phyloP scores from a whole-genome alignment of 2,888 invertebrate genomes.

The Incurvaria masculella region DNA sequence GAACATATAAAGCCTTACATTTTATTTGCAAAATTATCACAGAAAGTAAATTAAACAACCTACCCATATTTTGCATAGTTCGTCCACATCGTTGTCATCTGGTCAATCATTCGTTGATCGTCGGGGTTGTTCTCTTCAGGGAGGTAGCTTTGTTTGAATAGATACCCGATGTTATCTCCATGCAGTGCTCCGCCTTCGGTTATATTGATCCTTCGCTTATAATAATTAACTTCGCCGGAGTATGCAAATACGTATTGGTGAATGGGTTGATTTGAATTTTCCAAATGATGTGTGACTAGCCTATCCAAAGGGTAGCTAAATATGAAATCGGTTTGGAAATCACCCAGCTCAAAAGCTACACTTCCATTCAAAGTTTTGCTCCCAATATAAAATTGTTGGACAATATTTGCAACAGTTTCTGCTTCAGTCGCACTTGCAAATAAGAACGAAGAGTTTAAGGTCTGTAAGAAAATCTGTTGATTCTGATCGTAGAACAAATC shows the following conservation, averaged over 20 bases:
- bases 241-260: conserved; percentile 9
- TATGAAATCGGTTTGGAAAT: conserved; percentile 20
- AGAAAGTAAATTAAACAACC: too few species aligned
- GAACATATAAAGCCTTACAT: too few species aligned
- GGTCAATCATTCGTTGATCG: conserved; percentile 13
- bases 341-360: neutral
- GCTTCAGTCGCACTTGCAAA: conserved; percentile 5
- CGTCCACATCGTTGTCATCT: conserved; percentile 17
- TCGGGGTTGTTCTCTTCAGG: neutral
- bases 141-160: conserved; percentile 9
- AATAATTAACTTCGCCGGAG: conserved; percentile 8
- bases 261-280: conserved; percentile 3
- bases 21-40: too few species aligned
- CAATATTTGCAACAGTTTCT: neutral
- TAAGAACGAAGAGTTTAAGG: neutral
- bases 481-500: conserved; percentile 18
- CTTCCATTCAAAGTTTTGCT: neutral
- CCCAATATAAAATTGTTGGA: neutral
- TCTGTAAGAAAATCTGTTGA: neutral
- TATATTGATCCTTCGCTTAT: conserved; percentile 2
- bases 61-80: conserved; percentile 33
- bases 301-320: conserved; percentile 23
- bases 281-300: conserved; percentile 17
- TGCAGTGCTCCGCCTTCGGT: conserved; percentile 7
- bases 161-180: conserved; percentile 19